Evolutionary conservation across 2,797 vertebrate genomes (phyloP), one percentile per base, ranked within the genome.

Genomic region (Gephyroberyx darwinii): DNA sequence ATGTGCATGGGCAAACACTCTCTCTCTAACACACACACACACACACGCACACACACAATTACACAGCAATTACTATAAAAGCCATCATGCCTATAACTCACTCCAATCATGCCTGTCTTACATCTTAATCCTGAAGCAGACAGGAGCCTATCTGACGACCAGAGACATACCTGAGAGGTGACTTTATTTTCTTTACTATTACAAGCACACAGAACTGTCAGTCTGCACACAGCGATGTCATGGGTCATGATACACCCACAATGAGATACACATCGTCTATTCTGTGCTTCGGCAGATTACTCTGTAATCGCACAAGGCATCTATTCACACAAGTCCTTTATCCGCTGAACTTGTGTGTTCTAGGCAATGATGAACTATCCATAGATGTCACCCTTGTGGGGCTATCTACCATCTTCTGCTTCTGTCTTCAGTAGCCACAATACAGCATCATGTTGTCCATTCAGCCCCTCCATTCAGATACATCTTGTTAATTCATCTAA

Each of bases 341-440:
- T 81, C 75, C 71, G 69, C 37, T 8, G 33, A 54, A 2, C 9
- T 4, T n/a, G 19, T 45, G 19, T 41, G 16, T 39, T 53, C 45
- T 47, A 16, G 72, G 80, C 75, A 74, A 78, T 30, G 1, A n/a
- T 19, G 4, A 26, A 26, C 5, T 54, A 20, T 77, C 35, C 41
- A 26, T 50, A 62, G 55, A 69, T 69, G 45, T 79, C 73, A 63
- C 72, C 68, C 16, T 43, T 65, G 33, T 39, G 31, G 12, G 54
- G 64, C 47, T 75, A 78, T 85, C 86, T 75, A 0, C 33, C n/a
- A 82, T 84, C 71, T 83, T 66, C 61, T 68, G 71, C 78, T 70
- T 62, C 43, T 17, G 65, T 39, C 67, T 35, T 64, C 79, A 72
- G 65, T 30, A 85, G 81, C 61, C 85, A 87, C 79, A 88, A 86